Evolutionary conservation across 2,888 invertebrate species (phyloP), one percentile per base, ranked within the genome.

Genomic region (Volucella inflata): DNA sequence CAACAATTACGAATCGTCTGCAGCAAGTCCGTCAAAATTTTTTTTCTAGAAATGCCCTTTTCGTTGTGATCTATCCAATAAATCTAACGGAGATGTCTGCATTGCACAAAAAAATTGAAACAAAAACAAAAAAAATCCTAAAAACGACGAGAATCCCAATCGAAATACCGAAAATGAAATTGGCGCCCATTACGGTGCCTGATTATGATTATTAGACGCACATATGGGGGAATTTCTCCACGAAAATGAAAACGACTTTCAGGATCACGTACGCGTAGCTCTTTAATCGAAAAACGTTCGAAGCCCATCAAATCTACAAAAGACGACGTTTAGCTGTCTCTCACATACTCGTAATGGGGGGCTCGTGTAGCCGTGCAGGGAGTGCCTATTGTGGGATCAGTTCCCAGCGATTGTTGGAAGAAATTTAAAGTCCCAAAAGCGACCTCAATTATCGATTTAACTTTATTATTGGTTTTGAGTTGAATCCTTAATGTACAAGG

Each of bases 401-500:
- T 77, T 82, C 77, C 71, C 78, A 82, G 36, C 65, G 65, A 76
- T 74, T 64, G 64, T 62, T 40, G 62, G 36, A 40, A 21, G 65
- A 67, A 55, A 60, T 67, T 67, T 51, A 12, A 3, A 44, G 60
- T 40, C 87, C 81, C 64, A 81, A 88, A 89, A 88, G 88, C 89
- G 89, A 91, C 91, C 91, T 90, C 92, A 92, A 92, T 92, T 92
- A 92, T 92, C 91, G 91, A 91, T 92, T 92, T 91, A 91, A 91
- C 88, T 91, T 92, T 91, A 91, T 91, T 92, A 91, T 92, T 92
- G 90, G 91, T 91, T 91, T 91, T 91, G 90, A 90, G 71, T 72
- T 81, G 48, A 60, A 60, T 53, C 70, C 40, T 46, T 53, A 55
- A 62, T 75, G 64, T 46, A n/a, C 46, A 10, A 9, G 60, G 38